Evolutionary conservation across 1,140 invertebrate genomes (phyloP).

Genomic region (Nylanderia fulva): DNA sequence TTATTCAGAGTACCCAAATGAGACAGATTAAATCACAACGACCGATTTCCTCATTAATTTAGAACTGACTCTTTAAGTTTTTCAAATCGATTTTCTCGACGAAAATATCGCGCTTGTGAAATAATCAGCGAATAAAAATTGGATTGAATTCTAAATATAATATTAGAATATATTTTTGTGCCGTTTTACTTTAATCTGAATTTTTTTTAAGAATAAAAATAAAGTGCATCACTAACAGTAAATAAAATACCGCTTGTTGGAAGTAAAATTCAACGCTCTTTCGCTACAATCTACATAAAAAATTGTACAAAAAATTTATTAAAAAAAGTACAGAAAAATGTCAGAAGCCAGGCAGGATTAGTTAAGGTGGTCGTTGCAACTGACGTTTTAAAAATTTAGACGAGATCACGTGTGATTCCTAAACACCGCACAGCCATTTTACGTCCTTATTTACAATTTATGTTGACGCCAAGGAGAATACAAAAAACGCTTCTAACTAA

Average conservation of each 20-base stretch:
- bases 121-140: not conserved
- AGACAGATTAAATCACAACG: not conserved
- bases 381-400: slow-evolving; percentile 6
- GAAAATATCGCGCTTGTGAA: not conserved
- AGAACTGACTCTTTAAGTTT: not conserved
- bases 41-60: not conserved
- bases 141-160: not conserved
- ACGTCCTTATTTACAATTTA: slow-evolving; percentile 21
- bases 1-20: not conserved
- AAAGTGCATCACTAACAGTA: not conserved
- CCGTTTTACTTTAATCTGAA: not conserved
- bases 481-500: slow-evolving; percentile 44
- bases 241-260: not conserved
- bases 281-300: not conserved
- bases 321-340: not conserved
- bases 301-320: not conserved
- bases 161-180: not conserved
- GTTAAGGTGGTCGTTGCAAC: slow-evolving; percentile 10
- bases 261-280: not conserved
- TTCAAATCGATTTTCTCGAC: not conserved
- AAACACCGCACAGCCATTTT: slow-evolving; percentile 7
- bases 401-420: not conserved
- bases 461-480: not conserved
- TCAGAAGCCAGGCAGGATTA: not conserved
- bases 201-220: not conserved